phyloP scores from a whole-genome alignment of 2,113 vertebrate species.

The Solenodon paradoxus region DNA sequence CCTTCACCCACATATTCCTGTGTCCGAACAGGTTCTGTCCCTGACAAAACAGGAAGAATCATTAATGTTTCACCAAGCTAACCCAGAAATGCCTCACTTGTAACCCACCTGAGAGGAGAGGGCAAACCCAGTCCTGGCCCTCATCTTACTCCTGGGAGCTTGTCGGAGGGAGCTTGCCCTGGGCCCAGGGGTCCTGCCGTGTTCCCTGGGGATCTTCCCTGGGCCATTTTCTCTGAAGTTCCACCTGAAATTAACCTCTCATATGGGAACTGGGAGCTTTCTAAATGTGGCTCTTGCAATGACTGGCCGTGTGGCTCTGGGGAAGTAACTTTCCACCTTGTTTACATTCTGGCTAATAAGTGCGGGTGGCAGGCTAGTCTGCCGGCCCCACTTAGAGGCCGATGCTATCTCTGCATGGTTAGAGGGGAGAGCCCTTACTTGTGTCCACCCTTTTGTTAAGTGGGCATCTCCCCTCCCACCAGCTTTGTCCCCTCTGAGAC shows the following conservation, averaged over 20 bases:
- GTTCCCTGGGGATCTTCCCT: neutral
- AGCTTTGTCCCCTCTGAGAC: neutral
- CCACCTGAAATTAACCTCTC: constrained; percentile 2
- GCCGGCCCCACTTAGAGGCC: neutral
- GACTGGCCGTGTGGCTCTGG: neutral
- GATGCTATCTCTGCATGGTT: neutral
- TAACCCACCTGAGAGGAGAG: neutral
- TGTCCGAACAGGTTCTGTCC: neutral
- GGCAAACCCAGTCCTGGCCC: neutral
- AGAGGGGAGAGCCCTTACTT: neutral
- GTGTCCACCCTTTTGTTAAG: neutral
- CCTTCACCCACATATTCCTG: neutral
- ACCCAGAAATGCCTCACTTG: neutral
- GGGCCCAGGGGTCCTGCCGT: no score
- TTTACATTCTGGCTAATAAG: constrained; percentile 40
- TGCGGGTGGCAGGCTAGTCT: neutral
- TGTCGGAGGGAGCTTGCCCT: neutral
- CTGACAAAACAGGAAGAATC: neutral
- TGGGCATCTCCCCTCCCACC: neutral
- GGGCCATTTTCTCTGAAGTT: neutral
- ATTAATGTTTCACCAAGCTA: neutral
- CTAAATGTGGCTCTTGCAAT: neutral
- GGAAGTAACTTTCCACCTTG: constrained; percentile 30
- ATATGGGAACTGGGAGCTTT: neutral
- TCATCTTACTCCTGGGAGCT: neutral